Conservation (phyloP, 2,888 invertebrate genomes). For the Ichneumoninae sp. region DNA sequence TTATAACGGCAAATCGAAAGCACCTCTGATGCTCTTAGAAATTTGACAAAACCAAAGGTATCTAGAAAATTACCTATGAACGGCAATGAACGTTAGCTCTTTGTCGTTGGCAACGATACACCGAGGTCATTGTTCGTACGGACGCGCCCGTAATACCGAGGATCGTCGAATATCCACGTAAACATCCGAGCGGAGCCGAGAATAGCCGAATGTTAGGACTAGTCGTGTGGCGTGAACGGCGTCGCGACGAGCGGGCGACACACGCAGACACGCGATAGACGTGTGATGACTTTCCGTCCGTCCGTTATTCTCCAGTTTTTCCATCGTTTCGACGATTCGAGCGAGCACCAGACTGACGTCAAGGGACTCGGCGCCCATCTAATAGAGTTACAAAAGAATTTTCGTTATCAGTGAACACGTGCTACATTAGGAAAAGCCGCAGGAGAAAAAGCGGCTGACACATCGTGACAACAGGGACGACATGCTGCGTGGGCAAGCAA, state of each 20-base stretch:
- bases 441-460: conserved; percentile 72
- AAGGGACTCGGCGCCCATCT: conserved; percentile 6
- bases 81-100: conserved; percentile 14
- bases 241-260: conserved; percentile 53
- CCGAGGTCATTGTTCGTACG: conserved; percentile 66
- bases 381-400: conserved; percentile 6
- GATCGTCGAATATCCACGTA: conserved; percentile 47
- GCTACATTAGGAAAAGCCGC: conserved; percentile 35
- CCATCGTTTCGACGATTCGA: conserved; percentile 69
- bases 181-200: conserved; percentile 52
- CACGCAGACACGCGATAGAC: conserved; percentile 71
- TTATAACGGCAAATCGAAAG: too few species aligned
- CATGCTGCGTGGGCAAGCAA: conserved; percentile 72
- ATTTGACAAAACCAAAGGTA: conserved; percentile 17
- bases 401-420: not conserved
- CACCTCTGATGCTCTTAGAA: not conserved
- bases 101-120: conserved; percentile 7
- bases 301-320: conserved; percentile 70
- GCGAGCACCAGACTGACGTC: not conserved
- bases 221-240: conserved; percentile 57
- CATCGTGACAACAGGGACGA: conserved; percentile 69
- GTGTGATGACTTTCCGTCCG: conserved; percentile 75
- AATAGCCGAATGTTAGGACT: conserved; percentile 24
- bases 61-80: conserved; percentile 31
- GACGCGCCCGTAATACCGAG: conserved; percentile 53